Base-by-base conservation (phyloP, 2,888 invertebrate species). In the Tipula helvola region DNA sequence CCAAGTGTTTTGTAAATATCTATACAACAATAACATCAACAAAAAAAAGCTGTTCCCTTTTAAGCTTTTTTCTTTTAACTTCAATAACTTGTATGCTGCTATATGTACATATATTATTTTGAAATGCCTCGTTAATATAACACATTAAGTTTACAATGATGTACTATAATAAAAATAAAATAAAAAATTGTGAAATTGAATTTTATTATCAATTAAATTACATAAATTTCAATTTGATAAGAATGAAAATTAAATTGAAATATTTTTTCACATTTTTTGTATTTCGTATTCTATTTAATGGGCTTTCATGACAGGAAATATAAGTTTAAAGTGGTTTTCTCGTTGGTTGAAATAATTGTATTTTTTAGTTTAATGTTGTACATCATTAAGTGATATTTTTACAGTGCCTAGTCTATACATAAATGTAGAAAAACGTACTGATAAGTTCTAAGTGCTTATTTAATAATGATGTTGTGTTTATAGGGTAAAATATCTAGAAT, bases 161-260 rank as follows among this genome's bases (percentile, higher is more conserved):
- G n/a, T 71, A 28, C 8, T 28, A 28, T 28, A 71, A 28, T 5
- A 7, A 39, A 39, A 16, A 57, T 28, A 71, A 28, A 71, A 28
- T 7, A 7, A 39, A 39, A 16, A 57, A n/a, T 7, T 71, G 71
- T 71, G 71, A 71, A 71, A 71, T 28, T 71, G 71, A 71, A 28
- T 71, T 71, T 71, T 71, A 71, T 71, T 71, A 71, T 71, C 71
- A 71, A 71, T 71, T 71, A 71, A 71, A 71, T 71, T 71, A 71
- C 28, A 71, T 71, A 71, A 71, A 71, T 71, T 71, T 71, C 28
- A 28, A 28, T 10, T 28, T 71, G 71, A 71, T 71, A 71, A 71
- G 71, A 71, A 71, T 71, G 71, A 28, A 71, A 71, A 71, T 71
- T 71, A 71, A 71, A 71, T 71, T 71, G 71, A 71, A 71, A 71